Percentiles rank a stretch among this genome's conserved stretches.
Conservation (phyloP, 1,140 invertebrate genomes). For the silkworm (Bombyx mori) region ASM3026992v2 NC_085110.1:9694501-9695000, state of each 20-base stretch:
- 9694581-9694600: too few species aligned
- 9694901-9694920: constrained; percentile 45
- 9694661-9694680: not conserved
- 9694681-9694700: constrained; percentile 12
- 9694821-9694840: not conserved
- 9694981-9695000: not conserved
- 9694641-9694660: not conserved
- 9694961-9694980: constrained; percentile 46
- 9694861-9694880: not conserved
- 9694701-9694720: too few species aligned
- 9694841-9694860: not conserved
- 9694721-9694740: constrained; percentile 1
- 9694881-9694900: constrained; percentile 46
- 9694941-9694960: constrained; percentile 59
- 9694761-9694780: not conserved
- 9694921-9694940: constrained; percentile 64
- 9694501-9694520: too few species aligned
- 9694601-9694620: too few species aligned
- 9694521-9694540: too few species aligned
- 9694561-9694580: too few species aligned
- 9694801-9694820: not conserved
- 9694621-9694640: too few species aligned
- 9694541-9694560: constrained; percentile 9
- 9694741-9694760: constrained; percentile 3
- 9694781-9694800: too few species aligned